Conservation (phyloP, 2,113 vertebrate species). For the Epinephelus lanceolatus region DNA sequence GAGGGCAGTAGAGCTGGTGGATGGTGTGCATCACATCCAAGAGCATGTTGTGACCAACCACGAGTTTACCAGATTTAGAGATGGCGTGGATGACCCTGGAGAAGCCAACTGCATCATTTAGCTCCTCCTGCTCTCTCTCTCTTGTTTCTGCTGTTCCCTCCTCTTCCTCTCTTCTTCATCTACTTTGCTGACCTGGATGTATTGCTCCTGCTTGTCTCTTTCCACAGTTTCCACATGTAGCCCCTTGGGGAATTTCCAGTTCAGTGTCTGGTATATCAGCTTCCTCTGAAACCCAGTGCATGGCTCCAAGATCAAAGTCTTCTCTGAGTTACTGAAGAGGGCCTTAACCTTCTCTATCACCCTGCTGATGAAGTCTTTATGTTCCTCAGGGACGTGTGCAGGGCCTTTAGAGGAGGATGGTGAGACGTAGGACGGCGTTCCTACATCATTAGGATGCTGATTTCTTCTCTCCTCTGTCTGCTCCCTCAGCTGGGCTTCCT, state of each 20-base stretch:
- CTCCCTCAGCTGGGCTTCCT: conserved; percentile 93
- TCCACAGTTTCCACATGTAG: conserved; percentile 97
- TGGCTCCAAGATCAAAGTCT: conserved; percentile 91
- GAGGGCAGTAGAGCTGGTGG: conserved; percentile 95
- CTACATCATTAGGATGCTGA: conserved; percentile 92
- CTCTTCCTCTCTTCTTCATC: conserved; percentile 94
- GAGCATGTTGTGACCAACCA: conserved; percentile 98
- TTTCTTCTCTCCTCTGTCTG: conserved; percentile 93
- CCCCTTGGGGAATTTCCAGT: conserved; percentile 97
- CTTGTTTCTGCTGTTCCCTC: conserved; percentile 92
- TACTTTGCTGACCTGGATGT: conserved; percentile 93
- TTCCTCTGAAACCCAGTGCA: conserved; percentile 98
- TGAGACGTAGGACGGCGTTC: conserved; percentile 87
- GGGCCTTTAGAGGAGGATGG: conserved; percentile 90
- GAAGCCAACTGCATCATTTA: conserved; percentile 97
- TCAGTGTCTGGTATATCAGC: conserved; percentile 97
- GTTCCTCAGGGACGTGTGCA: conserved; percentile 92
- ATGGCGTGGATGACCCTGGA: conserved; percentile 95
- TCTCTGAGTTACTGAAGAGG: conserved; percentile 88
- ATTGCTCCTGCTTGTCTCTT: conserved; percentile 98
- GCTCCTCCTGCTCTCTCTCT: conserved; percentile 93
- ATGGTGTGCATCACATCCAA: conserved; percentile 98
- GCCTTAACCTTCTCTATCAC: conserved; percentile 92
- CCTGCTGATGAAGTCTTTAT: conserved; percentile 93
- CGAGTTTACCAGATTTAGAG: conserved; percentile 95